Evolutionary conservation across 2,888 invertebrate genomes (phyloP).

Genomic region (Odontothrips loti): DNA sequence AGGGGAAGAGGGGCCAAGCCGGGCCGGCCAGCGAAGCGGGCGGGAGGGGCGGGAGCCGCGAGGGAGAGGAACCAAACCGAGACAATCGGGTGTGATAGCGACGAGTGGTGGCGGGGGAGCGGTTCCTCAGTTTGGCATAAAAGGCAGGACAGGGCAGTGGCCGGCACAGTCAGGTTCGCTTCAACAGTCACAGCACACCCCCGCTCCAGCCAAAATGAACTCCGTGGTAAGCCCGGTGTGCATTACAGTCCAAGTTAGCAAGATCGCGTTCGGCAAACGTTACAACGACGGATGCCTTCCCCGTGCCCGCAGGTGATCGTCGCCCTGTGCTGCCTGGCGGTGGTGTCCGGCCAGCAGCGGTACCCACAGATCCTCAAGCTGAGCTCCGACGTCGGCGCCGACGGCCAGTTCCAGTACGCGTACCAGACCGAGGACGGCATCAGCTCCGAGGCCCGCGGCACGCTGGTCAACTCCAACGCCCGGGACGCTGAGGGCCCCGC

Average conservation of each 20-base stretch:
- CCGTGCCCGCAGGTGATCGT: neutral
- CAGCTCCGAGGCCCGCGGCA: slow-evolving; percentile 18
- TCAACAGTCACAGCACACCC: neutral
- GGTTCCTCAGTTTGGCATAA: neutral
- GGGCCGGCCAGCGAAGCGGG: no score
- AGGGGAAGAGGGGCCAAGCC: no score
- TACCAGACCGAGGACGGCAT: slow-evolving; percentile 18
- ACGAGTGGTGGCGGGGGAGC: neutral
- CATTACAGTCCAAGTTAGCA: no score
- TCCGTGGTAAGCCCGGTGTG: neutral
- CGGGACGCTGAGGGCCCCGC: slow-evolving; percentile 2
- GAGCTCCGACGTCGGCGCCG: neutral
- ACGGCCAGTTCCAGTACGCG: slow-evolving; percentile 12
- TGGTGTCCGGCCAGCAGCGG: slow-evolving; percentile 3
- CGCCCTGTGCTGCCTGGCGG: neutral
- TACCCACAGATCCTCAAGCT: neutral
- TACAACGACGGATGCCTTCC: neutral
- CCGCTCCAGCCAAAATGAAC: neutral
- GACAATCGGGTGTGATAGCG: neutral
- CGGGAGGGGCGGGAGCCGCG: no score
- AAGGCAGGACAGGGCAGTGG: neutral
- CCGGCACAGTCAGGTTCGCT: neutral
- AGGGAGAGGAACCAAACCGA: no score
- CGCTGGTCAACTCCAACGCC: neutral
- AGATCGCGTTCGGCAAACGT: neutral